Evolutionary conservation across 2,797 vertebrate genomes (phyloP), one percentile per base, ranked within the genome.

Genomic region (Gallinago stenura): DNA sequence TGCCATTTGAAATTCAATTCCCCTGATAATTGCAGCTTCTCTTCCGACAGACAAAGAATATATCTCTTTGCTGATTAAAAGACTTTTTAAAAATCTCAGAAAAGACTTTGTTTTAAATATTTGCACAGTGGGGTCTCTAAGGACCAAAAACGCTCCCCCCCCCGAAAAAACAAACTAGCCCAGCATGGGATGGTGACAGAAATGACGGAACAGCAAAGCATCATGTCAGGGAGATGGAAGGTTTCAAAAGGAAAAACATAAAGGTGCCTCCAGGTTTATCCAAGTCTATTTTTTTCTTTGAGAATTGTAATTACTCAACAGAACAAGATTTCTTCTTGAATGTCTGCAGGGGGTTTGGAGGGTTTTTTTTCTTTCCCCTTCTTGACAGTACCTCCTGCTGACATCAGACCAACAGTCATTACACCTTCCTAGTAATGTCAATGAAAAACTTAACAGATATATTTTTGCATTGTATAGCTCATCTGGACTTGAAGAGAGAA

Each of bases 341-440:
- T 79, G 71, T 85, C 94, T 95, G 90, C 83, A 83, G 95, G 95
- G 83, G 83, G 51, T 43, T 95, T 87, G 64, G 53, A 87, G 37
- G 7, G 0, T 3, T 61, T 71, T 72, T 87, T 86, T 80, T 30
- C 22, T 28, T 77, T 94, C 50, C 75, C 70, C 62, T 73, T 96
- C 87, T 77, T 97, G 93, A 97, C 93, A 94, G 94, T 48, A 97
- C 73, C 95, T 96, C 96, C 96, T 1, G 84, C 89, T 98, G 97
- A 86, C 84, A 96, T 72, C 91, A 96, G 87, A 90, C 90, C 6
- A n/a, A 93, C 68, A 97, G 82, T 95, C 86, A 94, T 97, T 96
- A 69, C 86, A 93, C 89, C 65, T 97, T 96, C 83, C 80, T 86
- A 56, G 87, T 95, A 97, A 96, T 58, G 69, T 87, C 96, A 96